Percentiles rank a stretch among this genome's conserved stretches.
Conservation (phyloP, 2,888 invertebrate genomes). For the Drosophila maculinotata region DNA sequence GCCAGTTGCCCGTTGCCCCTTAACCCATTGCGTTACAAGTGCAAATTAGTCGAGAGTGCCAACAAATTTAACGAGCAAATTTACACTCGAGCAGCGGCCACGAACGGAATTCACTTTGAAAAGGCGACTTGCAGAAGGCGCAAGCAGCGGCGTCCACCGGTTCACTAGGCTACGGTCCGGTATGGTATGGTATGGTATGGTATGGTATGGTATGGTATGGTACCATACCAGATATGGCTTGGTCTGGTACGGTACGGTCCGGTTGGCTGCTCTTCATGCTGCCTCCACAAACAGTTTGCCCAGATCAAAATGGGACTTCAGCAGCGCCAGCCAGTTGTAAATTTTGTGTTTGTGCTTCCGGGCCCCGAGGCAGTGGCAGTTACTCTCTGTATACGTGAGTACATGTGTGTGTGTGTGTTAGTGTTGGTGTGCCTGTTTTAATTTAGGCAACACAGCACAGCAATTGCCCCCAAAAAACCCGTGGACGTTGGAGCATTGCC, state of each 20-base stretch:
- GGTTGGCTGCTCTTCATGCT: not conserved
- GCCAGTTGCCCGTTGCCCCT: constrained; percentile 14
- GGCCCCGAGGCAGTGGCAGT: constrained; percentile 36
- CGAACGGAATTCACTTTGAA: constrained; percentile 47
- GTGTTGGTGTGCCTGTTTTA: constrained; percentile 61
- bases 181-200: too few relatives aligned
- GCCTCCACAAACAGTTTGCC: constrained; percentile 35
- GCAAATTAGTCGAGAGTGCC: constrained; percentile 81
- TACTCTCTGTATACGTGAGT: not conserved
- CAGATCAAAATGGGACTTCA: constrained; percentile 53
- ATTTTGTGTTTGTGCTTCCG: constrained; percentile 60
- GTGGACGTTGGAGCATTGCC: constrained; percentile 47
- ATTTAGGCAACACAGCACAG: constrained; percentile 64
- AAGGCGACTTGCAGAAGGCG: constrained; percentile 31
- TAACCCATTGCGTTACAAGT: constrained; percentile 70
- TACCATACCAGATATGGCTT: too few relatives aligned
- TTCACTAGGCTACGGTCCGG: too few relatives aligned
- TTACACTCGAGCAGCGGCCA: constrained; percentile 74
- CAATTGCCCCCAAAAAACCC: constrained; percentile 56
- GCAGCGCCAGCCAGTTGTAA: constrained; percentile 59
- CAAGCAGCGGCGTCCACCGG: not conserved
- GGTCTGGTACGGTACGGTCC: constrained; percentile 10
- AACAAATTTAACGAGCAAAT: constrained; percentile 81
- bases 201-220: too few relatives aligned
- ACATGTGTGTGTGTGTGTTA: constrained; percentile 13